Evolutionary conservation across 2,888 invertebrate genomes (phyloP).

Genomic region (Laothoe populi): DNA sequence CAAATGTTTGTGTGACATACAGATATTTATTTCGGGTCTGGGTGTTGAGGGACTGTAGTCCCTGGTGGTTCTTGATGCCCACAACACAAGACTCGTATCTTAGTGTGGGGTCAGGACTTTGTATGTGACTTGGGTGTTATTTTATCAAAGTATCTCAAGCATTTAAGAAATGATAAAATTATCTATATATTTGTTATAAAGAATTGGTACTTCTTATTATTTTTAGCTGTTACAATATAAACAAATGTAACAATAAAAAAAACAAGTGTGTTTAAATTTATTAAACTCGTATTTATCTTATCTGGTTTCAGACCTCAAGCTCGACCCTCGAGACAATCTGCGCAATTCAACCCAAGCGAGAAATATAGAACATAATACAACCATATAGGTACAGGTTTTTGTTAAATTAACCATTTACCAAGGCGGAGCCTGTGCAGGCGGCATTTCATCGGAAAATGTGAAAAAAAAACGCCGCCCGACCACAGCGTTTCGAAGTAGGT

Average conservation of each 20-base stretch:
- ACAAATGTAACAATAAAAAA: neutral
- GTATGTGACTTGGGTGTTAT: too few species aligned
- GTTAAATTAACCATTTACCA: constrained; percentile 24
- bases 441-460: constrained; percentile 80
- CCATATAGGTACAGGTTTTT: constrained; percentile 20
- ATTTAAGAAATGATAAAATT: too few species aligned
- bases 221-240: neutral
- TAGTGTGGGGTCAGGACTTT: too few species aligned
- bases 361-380: constrained; percentile 30
- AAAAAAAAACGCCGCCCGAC: constrained; percentile 75
- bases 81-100: too few species aligned
- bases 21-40: too few species aligned
- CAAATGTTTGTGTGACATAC: too few species aligned
- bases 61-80: too few species aligned
- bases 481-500: constrained; percentile 74
- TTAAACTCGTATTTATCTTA: constrained; percentile 34
- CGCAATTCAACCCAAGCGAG: constrained; percentile 20
- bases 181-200: too few species aligned
- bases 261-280: constrained; percentile 30
- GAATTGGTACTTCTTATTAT: too few species aligned
- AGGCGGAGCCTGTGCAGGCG: constrained; percentile 31
- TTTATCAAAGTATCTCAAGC: too few species aligned
- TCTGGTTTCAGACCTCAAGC: constrained; percentile 34
- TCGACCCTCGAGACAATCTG: constrained; percentile 11
- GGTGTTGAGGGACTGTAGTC: too few species aligned